A percentile compares a stretch with the other conserved stretches of the same genome.
Conservation (phyloP, 2,797 vertebrate genomes). For the Sebastes iracundus region DNA sequence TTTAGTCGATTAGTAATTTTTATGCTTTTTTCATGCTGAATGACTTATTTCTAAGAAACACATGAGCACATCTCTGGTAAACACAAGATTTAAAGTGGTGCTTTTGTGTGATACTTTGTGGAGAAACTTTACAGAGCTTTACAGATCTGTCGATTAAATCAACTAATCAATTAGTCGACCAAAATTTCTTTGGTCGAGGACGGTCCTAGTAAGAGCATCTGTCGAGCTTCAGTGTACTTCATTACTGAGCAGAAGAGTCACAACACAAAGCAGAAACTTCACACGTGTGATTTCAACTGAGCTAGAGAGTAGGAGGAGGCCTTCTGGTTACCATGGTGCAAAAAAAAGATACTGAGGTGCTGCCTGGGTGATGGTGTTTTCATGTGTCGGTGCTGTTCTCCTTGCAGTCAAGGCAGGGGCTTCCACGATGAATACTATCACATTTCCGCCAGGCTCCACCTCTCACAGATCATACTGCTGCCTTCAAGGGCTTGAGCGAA, state of each 20-base stretch:
- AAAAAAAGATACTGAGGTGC: slow-evolving; percentile 23
- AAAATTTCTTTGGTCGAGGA: too few species aligned
- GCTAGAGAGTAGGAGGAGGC: slow-evolving; percentile 39
- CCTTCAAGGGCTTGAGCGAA: slow-evolving; percentile 75
- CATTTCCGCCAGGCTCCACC: slow-evolving; percentile 74
- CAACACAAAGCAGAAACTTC: slow-evolving; percentile 36
- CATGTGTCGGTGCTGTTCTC: slow-evolving; percentile 32
- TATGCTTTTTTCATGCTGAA: too few species aligned
- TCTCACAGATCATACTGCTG: slow-evolving; percentile 68
- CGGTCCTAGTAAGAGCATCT: slow-evolving; percentile 5
- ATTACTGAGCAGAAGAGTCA: not conserved
- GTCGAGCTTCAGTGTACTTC: slow-evolving; percentile 5
- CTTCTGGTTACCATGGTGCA: slow-evolving; percentile 43
- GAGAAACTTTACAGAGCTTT: too few species aligned
- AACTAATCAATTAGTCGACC: too few species aligned
- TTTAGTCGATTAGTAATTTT: too few species aligned
- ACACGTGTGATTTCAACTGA: slow-evolving; percentile 1
- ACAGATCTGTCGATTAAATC: too few species aligned
- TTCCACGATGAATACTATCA: slow-evolving; percentile 70
- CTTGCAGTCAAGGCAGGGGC: slow-evolving; percentile 45
- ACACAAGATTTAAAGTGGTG: too few species aligned
- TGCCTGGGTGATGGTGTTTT: slow-evolving; percentile 45
- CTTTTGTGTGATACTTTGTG: too few species aligned
- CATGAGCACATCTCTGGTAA: too few species aligned
- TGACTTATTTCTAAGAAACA: too few species aligned